Base-by-base conservation (phyloP, 2,113 vertebrate genomes). In the Eira barbara region DNA sequence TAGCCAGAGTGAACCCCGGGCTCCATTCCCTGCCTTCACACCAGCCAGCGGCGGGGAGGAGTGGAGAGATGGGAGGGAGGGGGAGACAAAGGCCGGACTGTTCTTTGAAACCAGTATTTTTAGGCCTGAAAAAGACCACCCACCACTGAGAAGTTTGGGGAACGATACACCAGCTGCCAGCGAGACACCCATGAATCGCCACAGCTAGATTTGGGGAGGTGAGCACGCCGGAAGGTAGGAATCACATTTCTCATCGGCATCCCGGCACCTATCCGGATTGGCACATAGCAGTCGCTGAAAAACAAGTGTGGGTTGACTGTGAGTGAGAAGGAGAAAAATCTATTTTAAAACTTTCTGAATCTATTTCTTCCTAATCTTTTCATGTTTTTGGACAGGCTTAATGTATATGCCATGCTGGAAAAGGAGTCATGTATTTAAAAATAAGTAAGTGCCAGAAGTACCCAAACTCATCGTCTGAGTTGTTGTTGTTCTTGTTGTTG, bases 381-480 rank as follows among this genome's bases (percentile, higher is more conserved):
- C 21, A 4, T 31, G 47, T 8, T 74, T 95, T 39, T 10, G 83
- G 81, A 63, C 36, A 52, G 61, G 31, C 42, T 83, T 82, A 71
- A 80, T 90, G 49, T 57, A 42, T 45, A 39, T 52, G 42, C 27
- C 6, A 11, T 21, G 45, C 45, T 71, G 49, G 42, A 47, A 15
- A 87, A 93, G 82, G 69, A 69, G 63, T 20, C 52, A 88, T 71
- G 49, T 39, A 73, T 85, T 93, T 88, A 81, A 88, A 91, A 88
- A 78, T 92, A 93, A 84, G 69, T 63, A 79, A 39, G 29, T 61
- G 79, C 42, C 69, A 47, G 36, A 96, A 95, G 86, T 74, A 49
- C 91, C 29, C 39, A 95, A 89, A 91, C 14, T 93, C 73, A 69
- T 88, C 45, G 69, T 86, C 47, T 91, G 63, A 45, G 57, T 7